These are phyloP conservation scores for Heterodera carotae DNA, from an alignment of 1,140 invertebrate genomes.

Conservation along the genomic window DNA sequence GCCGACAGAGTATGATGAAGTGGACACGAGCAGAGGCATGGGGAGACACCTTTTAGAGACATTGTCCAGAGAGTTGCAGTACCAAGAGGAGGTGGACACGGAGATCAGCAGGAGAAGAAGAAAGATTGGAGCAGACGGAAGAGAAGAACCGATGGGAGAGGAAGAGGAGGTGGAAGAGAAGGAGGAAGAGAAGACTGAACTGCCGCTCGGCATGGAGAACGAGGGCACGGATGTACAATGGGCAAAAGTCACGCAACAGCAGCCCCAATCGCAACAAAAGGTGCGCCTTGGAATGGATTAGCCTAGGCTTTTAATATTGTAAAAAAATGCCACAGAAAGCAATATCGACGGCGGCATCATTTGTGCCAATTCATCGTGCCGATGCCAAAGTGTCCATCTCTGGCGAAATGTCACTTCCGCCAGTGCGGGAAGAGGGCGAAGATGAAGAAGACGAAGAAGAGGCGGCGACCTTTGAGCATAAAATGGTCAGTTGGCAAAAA, in stretches of 20 bases:
- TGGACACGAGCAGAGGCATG: slow-evolving; percentile 19
- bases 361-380: slow-evolving; percentile 16
- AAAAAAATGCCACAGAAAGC: neutral
- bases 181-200: neutral
- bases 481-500: neutral
- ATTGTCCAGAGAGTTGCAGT: slow-evolving; percentile 39
- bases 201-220: neutral
- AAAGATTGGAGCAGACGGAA: slow-evolving; percentile 1
- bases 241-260: neutral
- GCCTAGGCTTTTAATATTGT: neutral
- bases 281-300: no score
- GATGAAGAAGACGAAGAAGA: slow-evolving; percentile 29
- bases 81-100: slow-evolving; percentile 45
- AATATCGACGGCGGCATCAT: neutral
- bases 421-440: slow-evolving; percentile 24
- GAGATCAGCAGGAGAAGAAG: slow-evolving; percentile 42
- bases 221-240: neutral
- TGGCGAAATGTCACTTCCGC: slow-evolving; percentile 28
- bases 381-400: slow-evolving; percentile 24
- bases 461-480: slow-evolving; percentile 15
- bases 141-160: slow-evolving; percentile 18
- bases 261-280: no score
- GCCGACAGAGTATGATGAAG: neutral
- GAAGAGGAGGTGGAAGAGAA: neutral
- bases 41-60: slow-evolving; percentile 42